These are phyloP conservation scores for Allobates femoralis DNA, from an alignment of 2,797 vertebrate genomes.

Conservation along the genomic window DNA sequence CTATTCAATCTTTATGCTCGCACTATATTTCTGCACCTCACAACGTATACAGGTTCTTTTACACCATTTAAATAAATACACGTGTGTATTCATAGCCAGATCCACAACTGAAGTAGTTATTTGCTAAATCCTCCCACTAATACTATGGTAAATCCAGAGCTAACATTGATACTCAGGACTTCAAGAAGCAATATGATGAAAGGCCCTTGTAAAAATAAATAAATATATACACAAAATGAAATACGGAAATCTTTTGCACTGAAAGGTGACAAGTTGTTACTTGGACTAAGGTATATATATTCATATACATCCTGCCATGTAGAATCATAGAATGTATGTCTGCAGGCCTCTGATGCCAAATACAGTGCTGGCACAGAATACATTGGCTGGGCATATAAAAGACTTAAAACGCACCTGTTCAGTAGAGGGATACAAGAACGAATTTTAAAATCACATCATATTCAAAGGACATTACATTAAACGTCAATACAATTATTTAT, in stretches of 20 bases:
- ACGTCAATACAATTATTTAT: too few relatives aligned
- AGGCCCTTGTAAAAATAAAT: not conserved
- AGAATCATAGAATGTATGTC: too few relatives aligned
- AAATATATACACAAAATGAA: too few relatives aligned
- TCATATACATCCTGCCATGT: too few relatives aligned
- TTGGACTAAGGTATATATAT: not conserved
- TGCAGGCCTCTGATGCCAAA: too few relatives aligned
- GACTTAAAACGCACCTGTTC: too few relatives aligned
- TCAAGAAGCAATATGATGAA: not conserved
- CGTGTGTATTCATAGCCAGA: slow-evolving; percentile 4
- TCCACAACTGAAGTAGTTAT: not conserved
- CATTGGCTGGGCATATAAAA: too few relatives aligned
- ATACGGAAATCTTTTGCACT: not conserved
- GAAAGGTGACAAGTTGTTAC: not conserved
- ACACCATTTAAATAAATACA: slow-evolving; percentile 24
- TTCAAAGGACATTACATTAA: too few relatives aligned
- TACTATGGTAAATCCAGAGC: slow-evolving; percentile 33
- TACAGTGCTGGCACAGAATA: too few relatives aligned
- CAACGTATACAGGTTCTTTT: not conserved
- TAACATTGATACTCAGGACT: not conserved
- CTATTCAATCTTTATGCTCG: not conserved
- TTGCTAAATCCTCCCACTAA: slow-evolving; percentile 26
- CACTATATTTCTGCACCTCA: not conserved
- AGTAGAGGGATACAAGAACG: too few relatives aligned
- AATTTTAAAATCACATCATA: too few relatives aligned